phyloP scores from a whole-genome alignment of 1,140 invertebrate genomes.

The Ips typographus region DNA sequence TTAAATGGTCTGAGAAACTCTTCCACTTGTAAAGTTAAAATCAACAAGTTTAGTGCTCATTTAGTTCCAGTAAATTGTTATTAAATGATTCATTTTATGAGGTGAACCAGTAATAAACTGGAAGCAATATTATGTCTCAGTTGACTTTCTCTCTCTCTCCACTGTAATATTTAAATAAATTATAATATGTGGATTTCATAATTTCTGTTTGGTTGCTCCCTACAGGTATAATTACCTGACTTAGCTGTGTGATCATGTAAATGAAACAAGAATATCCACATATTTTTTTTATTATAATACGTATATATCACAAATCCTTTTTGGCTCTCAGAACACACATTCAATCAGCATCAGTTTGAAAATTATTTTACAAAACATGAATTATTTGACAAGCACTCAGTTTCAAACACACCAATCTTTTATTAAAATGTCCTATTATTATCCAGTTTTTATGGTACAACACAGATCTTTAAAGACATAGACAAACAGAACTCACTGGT shows the following conservation, averaged over 20 bases:
- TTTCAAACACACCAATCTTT: conserved; percentile 45
- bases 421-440: conserved; percentile 38
- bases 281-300: conserved; percentile 53
- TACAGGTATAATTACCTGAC: no score
- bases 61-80: no score
- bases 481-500: conserved; percentile 46
- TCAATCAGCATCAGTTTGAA: conserved; percentile 42
- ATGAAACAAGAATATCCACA: conserved; percentile 46
- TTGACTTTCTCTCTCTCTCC: no score
- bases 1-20: no score
- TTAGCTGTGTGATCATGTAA: not conserved
- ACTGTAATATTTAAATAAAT: no score
- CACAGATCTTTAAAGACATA: conserved; percentile 47
- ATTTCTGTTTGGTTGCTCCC: no score
- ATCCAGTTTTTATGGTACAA: conserved; percentile 46
- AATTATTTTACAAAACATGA: conserved; percentile 48
- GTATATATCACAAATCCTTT: conserved; percentile 55
- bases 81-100: no score
- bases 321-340: conserved; percentile 53
- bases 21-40: no score
- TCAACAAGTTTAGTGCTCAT: no score
- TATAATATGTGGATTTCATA: no score
- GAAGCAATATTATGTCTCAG: no score
- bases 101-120: no score
- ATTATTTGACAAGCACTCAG: conserved; percentile 46